Percentiles rank a stretch among this genome's conserved stretches.
Evolutionary conservation across 2,888 invertebrate species (phyloP).

Genomic region (Byasa hedistus): DNA sequence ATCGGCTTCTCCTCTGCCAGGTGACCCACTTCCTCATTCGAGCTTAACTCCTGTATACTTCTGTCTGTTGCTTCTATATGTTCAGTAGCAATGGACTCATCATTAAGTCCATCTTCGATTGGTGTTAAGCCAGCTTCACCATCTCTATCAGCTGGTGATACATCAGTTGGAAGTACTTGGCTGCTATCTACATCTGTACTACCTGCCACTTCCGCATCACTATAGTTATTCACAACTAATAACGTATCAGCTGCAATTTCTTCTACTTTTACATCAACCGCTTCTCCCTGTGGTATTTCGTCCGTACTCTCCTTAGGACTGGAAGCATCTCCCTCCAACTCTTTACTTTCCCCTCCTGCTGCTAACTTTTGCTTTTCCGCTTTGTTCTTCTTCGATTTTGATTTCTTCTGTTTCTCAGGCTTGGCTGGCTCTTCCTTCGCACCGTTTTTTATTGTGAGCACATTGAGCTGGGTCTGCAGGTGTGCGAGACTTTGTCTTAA

Average conservation of each 20-base stretch:
- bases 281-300: slow-evolving; percentile 14
- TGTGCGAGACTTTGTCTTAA: slow-evolving; percentile 80
- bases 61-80: neutral
- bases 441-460: slow-evolving; percentile 56
- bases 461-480: slow-evolving; percentile 79
- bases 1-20: slow-evolving; percentile 46
- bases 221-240: no score
- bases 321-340: slow-evolving; percentile 32
- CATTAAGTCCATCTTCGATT: slow-evolving; percentile 28
- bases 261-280: neutral
- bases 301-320: slow-evolving; percentile 28
- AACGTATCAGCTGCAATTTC: neutral
- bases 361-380: slow-evolving; percentile 46
- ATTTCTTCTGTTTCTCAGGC: slow-evolving; percentile 63
- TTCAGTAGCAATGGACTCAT: slow-evolving; percentile 23
- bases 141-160: slow-evolving; percentile 36
- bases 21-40: slow-evolving; percentile 14
- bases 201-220: slow-evolving; percentile 24
- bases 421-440: slow-evolving; percentile 57
- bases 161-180: slow-evolving; percentile 28
- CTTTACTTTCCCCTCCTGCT: slow-evolving; percentile 42
- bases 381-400: slow-evolving; percentile 68
- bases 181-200: slow-evolving; percentile 33
- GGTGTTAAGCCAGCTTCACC: slow-evolving; percentile 38
- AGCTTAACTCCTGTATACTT: slow-evolving; percentile 1